phyloP scores from a whole-genome alignment of 2,113 vertebrate genomes.

The Alaudala cheleensis region DNA sequence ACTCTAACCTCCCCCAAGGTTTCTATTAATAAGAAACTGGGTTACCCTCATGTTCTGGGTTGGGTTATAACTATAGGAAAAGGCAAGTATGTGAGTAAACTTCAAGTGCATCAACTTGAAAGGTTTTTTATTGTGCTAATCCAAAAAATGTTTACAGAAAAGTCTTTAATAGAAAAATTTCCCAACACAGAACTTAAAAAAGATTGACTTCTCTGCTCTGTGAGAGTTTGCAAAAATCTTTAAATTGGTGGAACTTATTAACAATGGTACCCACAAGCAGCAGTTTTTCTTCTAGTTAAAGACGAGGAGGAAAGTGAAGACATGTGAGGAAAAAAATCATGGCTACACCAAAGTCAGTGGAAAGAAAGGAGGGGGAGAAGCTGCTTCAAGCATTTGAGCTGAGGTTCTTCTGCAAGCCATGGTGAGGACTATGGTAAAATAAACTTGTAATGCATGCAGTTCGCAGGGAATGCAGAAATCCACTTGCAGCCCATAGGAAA shows the following conservation, averaged over 20 bases:
- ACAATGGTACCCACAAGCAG: not conserved
- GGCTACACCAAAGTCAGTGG: accelerated
- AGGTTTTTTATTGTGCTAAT: not conserved
- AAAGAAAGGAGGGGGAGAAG: not conserved
- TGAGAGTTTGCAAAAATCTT: not conserved
- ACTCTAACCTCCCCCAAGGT: not conserved
- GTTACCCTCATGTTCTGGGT: not conserved
- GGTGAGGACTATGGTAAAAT: not conserved
- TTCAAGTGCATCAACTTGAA: not conserved
- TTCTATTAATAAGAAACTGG: not conserved
- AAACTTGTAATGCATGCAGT: not conserved
- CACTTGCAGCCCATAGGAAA: accelerated
- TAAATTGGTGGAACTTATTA: not conserved
- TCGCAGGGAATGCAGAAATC: not conserved
- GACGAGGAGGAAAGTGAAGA: not conserved
- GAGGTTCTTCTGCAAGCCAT: not conserved
- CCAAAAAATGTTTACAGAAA: too few species aligned
- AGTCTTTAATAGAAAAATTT: not conserved
- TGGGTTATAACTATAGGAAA: not conserved
- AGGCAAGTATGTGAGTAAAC: not conserved
- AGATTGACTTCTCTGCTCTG: accelerated
- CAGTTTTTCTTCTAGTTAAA: not conserved
- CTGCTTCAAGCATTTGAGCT: not conserved
- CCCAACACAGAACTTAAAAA: accelerated
- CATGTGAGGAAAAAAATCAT: not conserved